Evolutionary conservation across 2,113 vertebrate species (phyloP).

Genomic region (Cyrtonyx montezumae): DNA sequence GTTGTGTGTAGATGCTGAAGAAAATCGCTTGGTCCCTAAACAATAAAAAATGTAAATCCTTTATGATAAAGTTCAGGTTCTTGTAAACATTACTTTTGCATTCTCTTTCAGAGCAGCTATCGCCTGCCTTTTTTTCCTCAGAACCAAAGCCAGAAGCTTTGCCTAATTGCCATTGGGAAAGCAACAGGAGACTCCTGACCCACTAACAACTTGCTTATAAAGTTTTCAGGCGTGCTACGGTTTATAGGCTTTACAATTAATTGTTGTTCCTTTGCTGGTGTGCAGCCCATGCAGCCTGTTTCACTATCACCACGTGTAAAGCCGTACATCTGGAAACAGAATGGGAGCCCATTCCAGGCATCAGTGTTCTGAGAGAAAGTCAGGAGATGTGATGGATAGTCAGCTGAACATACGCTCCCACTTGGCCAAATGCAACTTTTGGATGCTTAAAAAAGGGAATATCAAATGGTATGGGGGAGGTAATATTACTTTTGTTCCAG

Average conservation of each 20-base stretch:
- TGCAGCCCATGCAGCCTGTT: not conserved
- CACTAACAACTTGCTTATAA: not conserved
- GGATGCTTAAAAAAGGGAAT: conserved; percentile 63
- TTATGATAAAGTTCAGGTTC: not conserved
- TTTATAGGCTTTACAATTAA: conserved; percentile 7
- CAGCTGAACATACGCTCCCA: conserved; percentile 26
- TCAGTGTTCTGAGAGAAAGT: conserved; percentile 18
- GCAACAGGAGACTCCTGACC: not conserved
- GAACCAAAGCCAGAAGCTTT: conserved; percentile 44
- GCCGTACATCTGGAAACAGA: not conserved
- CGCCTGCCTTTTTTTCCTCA: not conserved
- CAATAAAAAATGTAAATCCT: not conserved
- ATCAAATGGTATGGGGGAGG: conserved; percentile 45
- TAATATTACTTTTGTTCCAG: conserved; percentile 50
- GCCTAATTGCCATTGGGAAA: conserved; percentile 26
- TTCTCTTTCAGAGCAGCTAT: conserved; percentile 8
- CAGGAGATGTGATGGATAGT: conserved; percentile 9
- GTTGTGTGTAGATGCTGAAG: not conserved
- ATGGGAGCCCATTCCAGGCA: not conserved
- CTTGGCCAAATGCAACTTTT: conserved; percentile 65
- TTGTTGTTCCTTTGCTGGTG: not conserved
- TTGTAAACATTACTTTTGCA: not conserved
- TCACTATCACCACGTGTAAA: not conserved
- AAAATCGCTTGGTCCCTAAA: not conserved
- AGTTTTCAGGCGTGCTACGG: not conserved